Evolutionary conservation across 2,888 invertebrate species (phyloP).

Genomic region (Deroplatys truncata): DNA sequence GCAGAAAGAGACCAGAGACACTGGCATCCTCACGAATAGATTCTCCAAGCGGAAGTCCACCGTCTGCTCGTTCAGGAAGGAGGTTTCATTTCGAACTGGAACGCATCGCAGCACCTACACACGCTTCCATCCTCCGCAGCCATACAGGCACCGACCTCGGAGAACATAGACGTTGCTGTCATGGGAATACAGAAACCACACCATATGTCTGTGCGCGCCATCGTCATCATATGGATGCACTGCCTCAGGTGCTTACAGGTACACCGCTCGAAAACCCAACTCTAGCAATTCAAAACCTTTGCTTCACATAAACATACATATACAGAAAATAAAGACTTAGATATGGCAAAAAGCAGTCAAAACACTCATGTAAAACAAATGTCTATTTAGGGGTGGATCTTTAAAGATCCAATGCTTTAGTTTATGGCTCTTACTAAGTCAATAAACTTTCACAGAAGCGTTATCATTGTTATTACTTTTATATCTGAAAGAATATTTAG

Average conservation of each 20-base stretch:
- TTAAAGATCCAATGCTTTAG: background rate
- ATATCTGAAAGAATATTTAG: too few species aligned
- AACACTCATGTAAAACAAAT: background rate
- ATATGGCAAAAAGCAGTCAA: background rate
- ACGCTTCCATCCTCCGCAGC: slow-evolving; percentile 56
- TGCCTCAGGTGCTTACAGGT: background rate
- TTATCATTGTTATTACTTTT: too few species aligned
- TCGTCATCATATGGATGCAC: background rate
- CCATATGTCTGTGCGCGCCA: slow-evolving; percentile 40
- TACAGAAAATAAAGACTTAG: background rate
- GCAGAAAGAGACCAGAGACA: background rate
- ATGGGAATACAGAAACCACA: slow-evolving; percentile 42
- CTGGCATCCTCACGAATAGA: background rate
- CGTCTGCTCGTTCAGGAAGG: background rate
- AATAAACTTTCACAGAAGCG: too few species aligned
- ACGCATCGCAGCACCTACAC: slow-evolving; percentile 62
- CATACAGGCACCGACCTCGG: slow-evolving; percentile 33
- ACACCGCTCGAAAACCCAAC: background rate
- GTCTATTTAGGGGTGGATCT: background rate
- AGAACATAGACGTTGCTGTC: slow-evolving; percentile 27
- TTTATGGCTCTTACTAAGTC: background rate
- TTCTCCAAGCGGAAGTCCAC: slow-evolving; percentile 17
- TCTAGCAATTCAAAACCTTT: background rate
- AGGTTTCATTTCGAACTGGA: slow-evolving; percentile 48
- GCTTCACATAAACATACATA: too few species aligned